Base-by-base conservation (phyloP, 2,888 invertebrate genomes). In the Sminthurides aquaticus region DNA sequence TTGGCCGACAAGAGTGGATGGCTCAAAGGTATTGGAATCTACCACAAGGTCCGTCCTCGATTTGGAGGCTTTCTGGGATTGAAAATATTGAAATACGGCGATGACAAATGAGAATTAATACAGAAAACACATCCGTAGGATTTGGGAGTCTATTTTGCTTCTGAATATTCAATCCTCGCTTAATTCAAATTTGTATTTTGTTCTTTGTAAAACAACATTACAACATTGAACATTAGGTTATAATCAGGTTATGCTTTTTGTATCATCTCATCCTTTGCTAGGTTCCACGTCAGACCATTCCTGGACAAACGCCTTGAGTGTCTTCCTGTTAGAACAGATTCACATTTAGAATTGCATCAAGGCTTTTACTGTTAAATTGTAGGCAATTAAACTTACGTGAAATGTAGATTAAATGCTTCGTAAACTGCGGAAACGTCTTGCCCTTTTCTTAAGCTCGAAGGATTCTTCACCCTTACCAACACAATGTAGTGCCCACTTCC, bases 41-140 rank as follows among this genome's bases (percentile, higher is more conserved):
- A 86, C 76, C 89, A 90, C 79, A 89, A 90, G 76, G 89, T 89
- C 1, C 80, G 81, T 29, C 77, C 77, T 1, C 83, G 85, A 63
- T 89, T 84, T 63, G 91, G 91, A 5, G 91, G 91, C 1, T 91
- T 86, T 78, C 76, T 91, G 1, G 87, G 85, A 1, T 83, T 87
- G 15, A 89, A 88, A 78, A 55, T 67, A 2, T 58, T 67, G n/a
- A n/a, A n/a, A n/a, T n/a, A n/a, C n/a, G n/a, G n/a, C n/a, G n/a
- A n/a, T n/a, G n/a, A n/a, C n/a, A n/a, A n/a, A n/a, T n/a, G n/a
- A n/a, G n/a, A n/a, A n/a, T n/a, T n/a, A n/a, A n/a, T n/a, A n/a
- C n/a, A n/a, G n/a, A n/a, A n/a, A n/a, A n/a, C n/a, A n/a, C n/a
- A n/a, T n/a, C n/a, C n/a, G n/a, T n/a, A n/a, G n/a, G n/a, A n/a